These are phyloP conservation scores for Thamnophis sirtalis DNA, from an alignment of 2,113 vertebrate genomes.

Conservation along the genomic window DNA sequence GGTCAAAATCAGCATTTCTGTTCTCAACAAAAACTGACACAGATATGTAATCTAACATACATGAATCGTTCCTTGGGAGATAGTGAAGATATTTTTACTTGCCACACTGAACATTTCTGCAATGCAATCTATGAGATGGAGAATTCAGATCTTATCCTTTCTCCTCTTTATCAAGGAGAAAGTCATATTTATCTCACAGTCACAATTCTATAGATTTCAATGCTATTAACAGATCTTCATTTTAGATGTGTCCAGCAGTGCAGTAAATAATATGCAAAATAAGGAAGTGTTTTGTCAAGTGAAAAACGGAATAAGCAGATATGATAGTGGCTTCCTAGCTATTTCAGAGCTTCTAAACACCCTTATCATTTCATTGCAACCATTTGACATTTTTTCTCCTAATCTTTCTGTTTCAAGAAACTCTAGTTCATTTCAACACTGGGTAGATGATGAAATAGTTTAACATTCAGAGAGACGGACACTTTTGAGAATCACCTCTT, in stretches of 20 bases:
- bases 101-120: background rate
- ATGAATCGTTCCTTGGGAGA: background rate
- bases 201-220: background rate
- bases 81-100: background rate
- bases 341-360: background rate
- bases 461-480: background rate
- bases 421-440: background rate
- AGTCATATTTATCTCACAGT: background rate
- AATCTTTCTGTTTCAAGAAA: background rate
- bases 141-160: background rate
- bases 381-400: too few relatives aligned
- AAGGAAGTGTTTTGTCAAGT: background rate
- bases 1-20: background rate
- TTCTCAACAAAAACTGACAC: background rate
- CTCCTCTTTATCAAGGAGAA: background rate
- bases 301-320: too few relatives aligned
- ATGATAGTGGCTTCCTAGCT: background rate
- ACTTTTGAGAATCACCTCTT: background rate
- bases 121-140: background rate
- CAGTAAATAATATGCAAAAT: background rate
- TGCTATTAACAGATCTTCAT: background rate
- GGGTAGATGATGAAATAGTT: background rate
- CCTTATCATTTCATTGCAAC: background rate
- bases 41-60: background rate
- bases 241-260: background rate